Percentiles rank a stretch among this genome's conserved stretches.
These are phyloP conservation scores for Cichlasoma orientale DNA, from an alignment of 2,797 vertebrate genomes.

Conservation along the genomic window DNA sequence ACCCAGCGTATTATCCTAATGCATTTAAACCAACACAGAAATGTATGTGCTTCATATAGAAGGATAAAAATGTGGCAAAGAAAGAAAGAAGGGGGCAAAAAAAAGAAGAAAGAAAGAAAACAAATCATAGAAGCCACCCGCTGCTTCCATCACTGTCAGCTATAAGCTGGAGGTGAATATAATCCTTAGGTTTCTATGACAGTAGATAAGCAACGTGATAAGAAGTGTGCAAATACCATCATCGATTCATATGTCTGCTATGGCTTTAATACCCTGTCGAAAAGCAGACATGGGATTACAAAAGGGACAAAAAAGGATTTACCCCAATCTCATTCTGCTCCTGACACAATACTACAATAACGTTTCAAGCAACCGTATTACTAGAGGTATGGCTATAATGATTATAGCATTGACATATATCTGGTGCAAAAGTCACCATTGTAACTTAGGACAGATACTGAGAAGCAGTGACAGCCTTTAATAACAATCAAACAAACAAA, in stretches of 20 bases:
- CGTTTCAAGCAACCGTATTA: slow-evolving; percentile 28
- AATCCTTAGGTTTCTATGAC: slow-evolving; percentile 62
- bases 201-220: slow-evolving; percentile 60
- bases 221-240: slow-evolving; percentile 67
- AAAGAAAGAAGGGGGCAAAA: neutral
- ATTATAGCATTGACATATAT: neutral
- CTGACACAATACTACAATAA: slow-evolving; percentile 54
- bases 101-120: neutral
- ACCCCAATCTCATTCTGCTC: slow-evolving; percentile 44
- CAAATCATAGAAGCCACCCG: neutral
- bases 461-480: neutral
- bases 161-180: slow-evolving; percentile 36
- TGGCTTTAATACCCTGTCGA: slow-evolving; percentile 43
- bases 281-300: slow-evolving; percentile 63
- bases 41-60: neutral
- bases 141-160: slow-evolving; percentile 27
- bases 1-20: neutral
- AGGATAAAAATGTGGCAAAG: neutral
- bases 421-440: neutral
- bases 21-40: neutral
- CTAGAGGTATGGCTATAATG: neutral
- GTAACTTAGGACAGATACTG: neutral
- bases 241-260: slow-evolving; percentile 59
- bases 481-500: neutral
- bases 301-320: slow-evolving; percentile 61